Percentiles rank a stretch among this genome's conserved stretches.
Evolutionary conservation across 1,140 invertebrate genomes (phyloP).

Genomic region (Drosophila athabasca): DNA sequence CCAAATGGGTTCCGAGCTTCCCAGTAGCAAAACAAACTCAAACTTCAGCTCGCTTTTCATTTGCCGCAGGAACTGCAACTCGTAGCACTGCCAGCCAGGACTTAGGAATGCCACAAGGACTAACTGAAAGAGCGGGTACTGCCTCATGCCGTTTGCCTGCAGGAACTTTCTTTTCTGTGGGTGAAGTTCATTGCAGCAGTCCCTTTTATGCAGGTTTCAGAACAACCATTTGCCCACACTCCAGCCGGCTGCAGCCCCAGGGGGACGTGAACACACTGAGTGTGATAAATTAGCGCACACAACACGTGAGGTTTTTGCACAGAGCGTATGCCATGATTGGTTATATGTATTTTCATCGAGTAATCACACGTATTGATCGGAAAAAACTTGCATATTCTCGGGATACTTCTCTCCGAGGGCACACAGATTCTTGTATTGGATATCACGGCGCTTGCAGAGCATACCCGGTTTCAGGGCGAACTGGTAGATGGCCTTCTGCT

Average conservation of each 20-base stretch:
- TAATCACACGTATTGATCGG: not conserved
- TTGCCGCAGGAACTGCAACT: conserved; percentile 17
- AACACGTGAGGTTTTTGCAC: conserved; percentile 13
- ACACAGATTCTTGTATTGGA: conserved; percentile 32
- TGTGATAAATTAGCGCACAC: conserved; percentile 13
- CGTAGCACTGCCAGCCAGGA: not conserved
- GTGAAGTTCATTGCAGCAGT: not conserved
- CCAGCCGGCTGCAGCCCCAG: not conserved
- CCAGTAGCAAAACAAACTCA: conserved; percentile 38
- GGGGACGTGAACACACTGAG: not conserved
- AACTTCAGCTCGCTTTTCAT: conserved; percentile 29
- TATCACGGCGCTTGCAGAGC: conserved; percentile 25
- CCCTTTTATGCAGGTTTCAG: conserved; percentile 28
- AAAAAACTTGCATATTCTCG: conserved; percentile 9
- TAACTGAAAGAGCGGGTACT: conserved; percentile 12
- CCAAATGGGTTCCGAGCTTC: conserved; percentile 2
- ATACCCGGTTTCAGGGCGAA: not conserved
- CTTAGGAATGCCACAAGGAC: not conserved
- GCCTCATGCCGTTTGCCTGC: conserved; percentile 28
- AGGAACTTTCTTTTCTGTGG: too few species aligned
- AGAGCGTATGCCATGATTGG: not conserved
- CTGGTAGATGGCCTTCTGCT: conserved; percentile 26
- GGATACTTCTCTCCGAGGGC: conserved; percentile 24
- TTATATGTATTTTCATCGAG: not conserved
- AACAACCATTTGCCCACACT: not conserved